A percentile compares a stretch with the other conserved stretches of the same genome.
Evolutionary conservation across 1,140 invertebrate genomes (phyloP).

Genomic region (Babylonia areolata): DNA sequence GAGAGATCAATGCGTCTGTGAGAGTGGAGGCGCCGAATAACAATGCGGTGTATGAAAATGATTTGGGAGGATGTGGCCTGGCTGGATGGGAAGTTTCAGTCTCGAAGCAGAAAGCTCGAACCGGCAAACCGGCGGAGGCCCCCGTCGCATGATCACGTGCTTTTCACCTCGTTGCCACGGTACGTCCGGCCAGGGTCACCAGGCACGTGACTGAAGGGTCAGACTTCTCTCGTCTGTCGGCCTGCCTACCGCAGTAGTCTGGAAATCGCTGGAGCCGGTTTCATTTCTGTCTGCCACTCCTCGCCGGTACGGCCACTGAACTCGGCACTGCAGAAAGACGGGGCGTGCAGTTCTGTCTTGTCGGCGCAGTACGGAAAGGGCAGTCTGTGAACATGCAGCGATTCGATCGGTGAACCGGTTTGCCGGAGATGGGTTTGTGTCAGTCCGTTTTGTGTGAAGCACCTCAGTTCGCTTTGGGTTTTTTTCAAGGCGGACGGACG

Average conservation of each 20-base stretch:
- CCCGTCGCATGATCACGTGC: slow-evolving; percentile 9
- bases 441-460: background rate
- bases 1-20: background rate
- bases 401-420: slow-evolving; percentile 5
- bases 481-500: background rate
- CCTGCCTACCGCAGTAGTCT: background rate
- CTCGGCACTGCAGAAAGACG: background rate
- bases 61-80: background rate
- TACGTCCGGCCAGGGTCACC: slow-evolving; percentile 25
- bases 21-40: background rate
- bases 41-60: background rate
- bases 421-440: background rate
- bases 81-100: background rate
- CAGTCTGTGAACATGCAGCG: background rate
- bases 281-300: background rate
- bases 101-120: background rate
- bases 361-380: background rate
- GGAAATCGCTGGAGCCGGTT: background rate
- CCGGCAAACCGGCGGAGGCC: background rate
- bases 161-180: slow-evolving; percentile 22
- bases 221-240: background rate
- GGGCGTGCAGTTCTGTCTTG: background rate
- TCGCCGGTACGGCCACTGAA: background rate
- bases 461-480: background rate
- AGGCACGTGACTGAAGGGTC: slow-evolving; percentile 17